phyloP scores from a whole-genome alignment of 2,888 invertebrate species.

The Bembecia ichneumoniformis region DNA sequence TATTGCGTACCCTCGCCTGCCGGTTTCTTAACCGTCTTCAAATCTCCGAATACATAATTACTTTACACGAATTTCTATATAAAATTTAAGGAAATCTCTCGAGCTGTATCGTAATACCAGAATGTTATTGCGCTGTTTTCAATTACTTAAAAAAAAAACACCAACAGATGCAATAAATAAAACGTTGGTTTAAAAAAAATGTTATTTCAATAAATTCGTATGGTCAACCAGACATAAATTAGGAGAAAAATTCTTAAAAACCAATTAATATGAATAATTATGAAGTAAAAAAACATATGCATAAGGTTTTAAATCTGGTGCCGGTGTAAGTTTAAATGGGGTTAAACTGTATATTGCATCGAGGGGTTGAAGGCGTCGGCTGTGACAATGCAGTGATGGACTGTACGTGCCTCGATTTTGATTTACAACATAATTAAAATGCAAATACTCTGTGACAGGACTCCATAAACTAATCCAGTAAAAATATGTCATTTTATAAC shows the following conservation, averaged over 20 bases:
- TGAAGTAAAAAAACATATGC: conserved; percentile 10
- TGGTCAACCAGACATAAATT: too few relatives aligned
- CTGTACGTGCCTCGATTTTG: conserved; percentile 22
- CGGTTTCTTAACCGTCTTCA: conserved; percentile 18
- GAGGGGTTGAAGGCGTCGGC: conserved; percentile 12
- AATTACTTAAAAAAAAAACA: too few relatives aligned
- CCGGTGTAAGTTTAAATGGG: conserved; percentile 12
- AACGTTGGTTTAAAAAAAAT: too few relatives aligned
- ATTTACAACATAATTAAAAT: conserved; percentile 32
- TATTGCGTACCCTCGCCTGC: conserved; percentile 34
- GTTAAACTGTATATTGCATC: conserved; percentile 17
- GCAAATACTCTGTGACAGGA: conserved; percentile 20
- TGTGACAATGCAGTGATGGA: conserved; percentile 16
- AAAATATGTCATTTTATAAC: too few relatives aligned
- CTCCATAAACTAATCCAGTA: too few relatives aligned
- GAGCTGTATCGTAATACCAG: too few relatives aligned
- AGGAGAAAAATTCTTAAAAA: background rate
- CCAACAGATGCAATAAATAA: too few relatives aligned
- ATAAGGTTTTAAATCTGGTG: conserved; percentile 10
- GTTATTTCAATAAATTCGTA: too few relatives aligned
- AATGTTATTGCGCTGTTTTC: background rate
- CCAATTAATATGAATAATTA: background rate
- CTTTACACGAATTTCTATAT: background rate
- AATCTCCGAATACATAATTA: conserved; percentile 11
- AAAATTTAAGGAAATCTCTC: too few relatives aligned